Evolutionary conservation across 2,797 vertebrate species (phyloP).

Genomic region (Nothura maculosa): DNA sequence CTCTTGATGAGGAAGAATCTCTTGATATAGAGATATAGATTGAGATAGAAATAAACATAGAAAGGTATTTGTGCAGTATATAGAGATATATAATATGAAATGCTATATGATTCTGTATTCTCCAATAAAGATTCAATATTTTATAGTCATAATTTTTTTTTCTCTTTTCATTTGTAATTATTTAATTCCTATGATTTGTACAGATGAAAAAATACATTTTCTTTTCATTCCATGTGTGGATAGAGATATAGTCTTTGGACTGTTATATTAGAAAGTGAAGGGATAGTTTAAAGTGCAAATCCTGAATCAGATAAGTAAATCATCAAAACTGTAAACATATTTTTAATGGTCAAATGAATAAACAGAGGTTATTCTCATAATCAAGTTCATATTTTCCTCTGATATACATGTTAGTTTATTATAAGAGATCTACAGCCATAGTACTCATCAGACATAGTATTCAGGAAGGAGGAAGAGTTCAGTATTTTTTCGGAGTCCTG

Average conservation of each 20-base stretch:
- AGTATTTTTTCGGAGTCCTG: neutral
- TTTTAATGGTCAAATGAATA: neutral
- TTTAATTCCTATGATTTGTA: neutral
- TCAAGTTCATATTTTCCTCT: neutral
- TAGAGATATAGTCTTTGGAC: neutral
- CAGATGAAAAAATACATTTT: neutral
- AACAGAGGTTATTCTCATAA: neutral
- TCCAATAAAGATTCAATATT: neutral
- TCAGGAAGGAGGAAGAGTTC: neutral
- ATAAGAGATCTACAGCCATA: neutral
- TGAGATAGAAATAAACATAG: no score
- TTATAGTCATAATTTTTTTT: neutral
- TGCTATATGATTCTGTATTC: neutral
- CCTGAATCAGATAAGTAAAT: neutral
- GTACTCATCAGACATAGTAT: neutral
- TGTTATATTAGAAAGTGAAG: neutral
- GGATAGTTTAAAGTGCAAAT: neutral
- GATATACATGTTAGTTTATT: rapidly evolving
- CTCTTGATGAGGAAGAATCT: neutral
- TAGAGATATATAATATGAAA: no score
- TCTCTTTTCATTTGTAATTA: neutral
- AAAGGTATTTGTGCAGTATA: no score
- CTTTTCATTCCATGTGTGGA: neutral
- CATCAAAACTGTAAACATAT: neutral
- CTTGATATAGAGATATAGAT: no score